Percentiles rank a stretch among this genome's conserved stretches.
Evolutionary conservation across 2,113 vertebrate species (phyloP).

Genomic region (Chrysochloris asiatica): DNA sequence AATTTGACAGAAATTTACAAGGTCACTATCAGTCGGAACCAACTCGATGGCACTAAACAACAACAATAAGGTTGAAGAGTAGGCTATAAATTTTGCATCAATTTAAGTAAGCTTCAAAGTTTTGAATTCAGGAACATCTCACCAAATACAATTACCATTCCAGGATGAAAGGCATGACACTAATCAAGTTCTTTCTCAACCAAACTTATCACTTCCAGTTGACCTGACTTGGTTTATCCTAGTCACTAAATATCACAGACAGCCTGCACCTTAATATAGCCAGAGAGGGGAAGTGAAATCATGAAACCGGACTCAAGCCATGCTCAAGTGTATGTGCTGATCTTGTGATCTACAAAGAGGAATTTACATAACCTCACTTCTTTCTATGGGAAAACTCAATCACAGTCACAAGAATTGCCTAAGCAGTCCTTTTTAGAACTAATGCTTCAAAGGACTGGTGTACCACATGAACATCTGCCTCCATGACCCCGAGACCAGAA

Average conservation of each 20-base stretch:
- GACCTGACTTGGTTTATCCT: not conserved
- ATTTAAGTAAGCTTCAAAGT: not conserved
- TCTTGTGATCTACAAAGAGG: slow-evolving; percentile 41
- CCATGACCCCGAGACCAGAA: no score
- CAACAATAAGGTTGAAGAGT: not conserved
- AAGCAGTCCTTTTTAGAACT: not conserved
- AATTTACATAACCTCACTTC: slow-evolving; percentile 19
- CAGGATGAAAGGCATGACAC: not conserved
- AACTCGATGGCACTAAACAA: no score
- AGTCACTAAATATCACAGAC: not conserved
- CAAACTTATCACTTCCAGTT: no score
- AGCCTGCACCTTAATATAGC: not conserved
- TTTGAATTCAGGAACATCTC: not conserved
- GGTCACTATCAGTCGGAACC: no score
- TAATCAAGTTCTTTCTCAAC: not conserved
- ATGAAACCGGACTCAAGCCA: not conserved
- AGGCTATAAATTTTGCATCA: not conserved
- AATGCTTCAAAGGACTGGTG: not conserved
- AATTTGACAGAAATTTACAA: not conserved
- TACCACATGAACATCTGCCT: no score
- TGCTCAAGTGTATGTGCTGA: not conserved
- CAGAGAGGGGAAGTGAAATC: slow-evolving; percentile 31
- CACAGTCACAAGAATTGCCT: not conserved
- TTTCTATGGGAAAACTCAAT: not conserved
- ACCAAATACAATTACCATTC: not conserved